Conservation (phyloP, 2,113 vertebrate species). For the Nematolebias whitei region DNA sequence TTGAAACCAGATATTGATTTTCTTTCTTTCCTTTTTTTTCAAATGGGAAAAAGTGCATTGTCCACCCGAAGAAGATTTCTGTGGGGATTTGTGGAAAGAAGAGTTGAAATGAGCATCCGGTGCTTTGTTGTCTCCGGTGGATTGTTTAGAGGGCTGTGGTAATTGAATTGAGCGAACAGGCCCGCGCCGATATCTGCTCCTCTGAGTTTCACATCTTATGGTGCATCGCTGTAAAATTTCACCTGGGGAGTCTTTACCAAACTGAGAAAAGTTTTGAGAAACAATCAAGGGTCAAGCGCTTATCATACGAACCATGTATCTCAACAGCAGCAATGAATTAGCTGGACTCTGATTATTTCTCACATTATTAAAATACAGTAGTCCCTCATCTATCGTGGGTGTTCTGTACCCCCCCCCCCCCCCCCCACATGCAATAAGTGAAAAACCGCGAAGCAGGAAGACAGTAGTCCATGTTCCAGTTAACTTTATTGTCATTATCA, state of each 20-base stretch:
- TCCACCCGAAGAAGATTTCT: slow-evolving; percentile 82
- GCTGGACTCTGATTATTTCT: background rate
- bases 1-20: slow-evolving; percentile 88
- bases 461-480: no score
- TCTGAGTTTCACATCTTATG: slow-evolving; percentile 58
- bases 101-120: slow-evolving; percentile 83
- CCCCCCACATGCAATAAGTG: no score
- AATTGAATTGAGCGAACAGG: slow-evolving; percentile 81
- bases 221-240: slow-evolving; percentile 59
- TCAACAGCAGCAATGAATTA: slow-evolving; percentile 6
- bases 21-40: slow-evolving; percentile 81
- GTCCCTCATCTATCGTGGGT: no score
- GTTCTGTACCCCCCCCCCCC: no score
- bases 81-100: slow-evolving; percentile 81
- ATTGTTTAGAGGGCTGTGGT: slow-evolving; percentile 78
- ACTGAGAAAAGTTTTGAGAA: slow-evolving; percentile 33
- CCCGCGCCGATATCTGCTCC: slow-evolving; percentile 64
- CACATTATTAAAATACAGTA: no score
- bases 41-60: slow-evolving; percentile 83
- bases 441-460: no score
- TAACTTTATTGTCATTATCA: no score
- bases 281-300: slow-evolving; percentile 13
- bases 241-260: slow-evolving; percentile 27
- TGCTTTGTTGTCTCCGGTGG: slow-evolving; percentile 74
- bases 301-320: background rate